Evolutionary conservation across 2,797 vertebrate genomes (phyloP), one percentile per base, ranked within the genome.

Genomic region (Taeniopygia guttata): DNA sequence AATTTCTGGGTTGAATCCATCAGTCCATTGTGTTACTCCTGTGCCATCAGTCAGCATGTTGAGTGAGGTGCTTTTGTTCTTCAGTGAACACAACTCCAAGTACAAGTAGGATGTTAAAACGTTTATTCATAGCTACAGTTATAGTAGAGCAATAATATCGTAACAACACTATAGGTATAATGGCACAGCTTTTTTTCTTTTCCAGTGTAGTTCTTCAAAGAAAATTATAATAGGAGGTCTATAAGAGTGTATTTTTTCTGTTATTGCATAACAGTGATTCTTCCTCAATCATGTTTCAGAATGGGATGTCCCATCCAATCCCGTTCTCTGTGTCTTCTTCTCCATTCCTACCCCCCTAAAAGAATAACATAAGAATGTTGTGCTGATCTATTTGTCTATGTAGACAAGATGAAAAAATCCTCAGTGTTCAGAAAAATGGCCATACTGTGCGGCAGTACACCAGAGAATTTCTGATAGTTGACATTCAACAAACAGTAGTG

Each of bases 291-390:
- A 13, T 55, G 12, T 55, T 84, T 66, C 23, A 1, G 58, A 84
- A 82, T 52, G n/a, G 27, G 11, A 40, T 46, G 7, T 46, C 68
- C 36, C 52, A 75, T 82, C 9, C 11, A 87, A 60, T 32, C 15
- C 9, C 17, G 29, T 77, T 77, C 27, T 73, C 43, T 38, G 3
- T 32, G 34, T 20, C 21, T 52, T 54, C 15, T 43, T 76, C 3
- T 10, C 18, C 8, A 20, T 77, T 7, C 15, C 5, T 5, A 30
- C 1, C 2, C 36, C 7, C 3, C 1, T 4, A 23, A 62, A 77
- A 54, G 12, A 60, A 34, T 9, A 51, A 42, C 9, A 22, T 17
- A 49, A 42, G 23, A 67, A 36, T 60, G 6, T 8, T 45, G 7
- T 34, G n/a, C 16, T 51, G 17, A 30, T 64, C 34, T 75, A 54